Base-by-base conservation (phyloP, 2,888 invertebrate genomes). In the Acleris literana region DNA sequence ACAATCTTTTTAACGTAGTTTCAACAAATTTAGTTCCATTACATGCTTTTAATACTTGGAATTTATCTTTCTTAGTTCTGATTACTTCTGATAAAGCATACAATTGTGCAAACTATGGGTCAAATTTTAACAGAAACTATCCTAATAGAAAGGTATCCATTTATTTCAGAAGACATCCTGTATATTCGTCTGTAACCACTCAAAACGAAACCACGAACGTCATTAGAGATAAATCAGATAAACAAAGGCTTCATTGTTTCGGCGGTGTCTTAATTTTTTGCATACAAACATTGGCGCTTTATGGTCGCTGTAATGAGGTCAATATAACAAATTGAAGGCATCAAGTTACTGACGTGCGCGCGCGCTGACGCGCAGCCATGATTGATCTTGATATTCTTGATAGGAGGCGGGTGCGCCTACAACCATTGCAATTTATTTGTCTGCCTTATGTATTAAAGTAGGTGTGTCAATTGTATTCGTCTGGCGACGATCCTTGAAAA, bases 321-420 rank as follows among this genome's bases (percentile, higher is more conserved):
- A 76, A 78, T 73, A 70, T 74, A 69, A 72, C 72, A 68, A 78
- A 80, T 78, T 76, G 72, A 74, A 75, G 71, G 72, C 76, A 73
- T 76, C 70, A 61, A 72, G 72, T 73, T 69, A 68, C 70, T 56
- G 73, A 74, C 73, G 74, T 76, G 76, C 75, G 73, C 69, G 57
- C 59, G 71, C 73, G 74, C 71, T 71, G 75, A 72, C 76, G 74
- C 69, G 48, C 64, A 54, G 67, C 72, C 64, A 70, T 78, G 76
- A 85, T 84, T 85, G 81, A 80, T 78, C 70, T 77, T 83, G 76
- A 85, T 85, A 81, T 80, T 78, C 70, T 77, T 83, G 76, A 85
- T 85, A 83, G 79, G 74, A 71, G 78, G 79, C 81, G 76, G 76
- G 72, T 63, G 56, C 39, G 20, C 75, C 76, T 74, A 70, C 75